phyloP scores from a whole-genome alignment of 2,113 vertebrate genomes.

The Rousettus leschenaultii region DNA sequence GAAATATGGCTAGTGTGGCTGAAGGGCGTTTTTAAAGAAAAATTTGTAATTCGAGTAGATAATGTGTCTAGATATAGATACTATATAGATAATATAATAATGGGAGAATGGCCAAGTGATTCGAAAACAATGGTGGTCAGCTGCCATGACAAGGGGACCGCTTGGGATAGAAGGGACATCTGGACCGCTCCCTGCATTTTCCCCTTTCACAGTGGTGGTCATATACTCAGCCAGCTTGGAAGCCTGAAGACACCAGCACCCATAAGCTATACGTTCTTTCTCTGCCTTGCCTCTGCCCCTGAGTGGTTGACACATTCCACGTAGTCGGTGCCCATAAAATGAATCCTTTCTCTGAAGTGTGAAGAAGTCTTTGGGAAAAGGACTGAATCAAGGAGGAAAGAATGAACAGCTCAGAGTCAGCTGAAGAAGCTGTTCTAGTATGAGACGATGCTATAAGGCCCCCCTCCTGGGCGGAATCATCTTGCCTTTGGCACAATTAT shows the following conservation, averaged over 20 bases:
- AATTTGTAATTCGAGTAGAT: neutral
- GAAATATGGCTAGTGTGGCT: neutral
- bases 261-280: neutral
- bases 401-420: neutral
- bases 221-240: no score
- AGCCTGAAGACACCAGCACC: no score
- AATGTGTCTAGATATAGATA: neutral
- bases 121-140: neutral
- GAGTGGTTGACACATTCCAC: neutral
- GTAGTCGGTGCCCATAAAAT: neutral
- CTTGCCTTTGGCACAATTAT: conserved; percentile 57
- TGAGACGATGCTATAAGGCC: neutral
- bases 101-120: neutral
- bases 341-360: neutral
- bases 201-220: accelerated
- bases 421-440: neutral
- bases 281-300: neutral
- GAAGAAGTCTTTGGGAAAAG: neutral
- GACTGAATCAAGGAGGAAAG: neutral
- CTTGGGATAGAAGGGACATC: neutral
- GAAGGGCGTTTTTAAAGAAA: neutral
- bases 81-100: neutral
- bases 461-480: conserved; percentile 1
- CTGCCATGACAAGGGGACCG: neutral
- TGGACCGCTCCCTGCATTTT: accelerated